Evolutionary conservation across 92 coral and sea anemone species (phyloP), one percentile per base, ranked within the genome.

Genomic region (Epizoanthus scotinus): DNA sequence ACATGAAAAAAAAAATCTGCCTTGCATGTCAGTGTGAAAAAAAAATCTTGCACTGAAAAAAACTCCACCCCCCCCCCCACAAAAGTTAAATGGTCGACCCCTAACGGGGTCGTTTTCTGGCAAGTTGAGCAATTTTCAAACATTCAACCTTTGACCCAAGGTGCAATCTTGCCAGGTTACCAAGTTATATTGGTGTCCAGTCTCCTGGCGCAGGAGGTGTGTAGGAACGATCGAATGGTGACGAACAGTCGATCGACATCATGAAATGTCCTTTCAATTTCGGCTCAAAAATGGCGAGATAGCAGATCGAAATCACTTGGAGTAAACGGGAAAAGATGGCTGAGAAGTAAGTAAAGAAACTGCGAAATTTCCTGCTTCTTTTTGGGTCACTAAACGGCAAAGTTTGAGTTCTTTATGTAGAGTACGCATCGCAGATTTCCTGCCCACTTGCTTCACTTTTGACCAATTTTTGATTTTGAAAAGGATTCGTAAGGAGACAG

Each of bases 331-430:
- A 20, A 84, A 65, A 63, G 67, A 92, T 92, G 97, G 94, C 97
- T 50, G 94, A 92, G 84, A 92, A 92, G 97, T 92, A 92, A 87
- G 97, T 90, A 22, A 36, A 38, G 49, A 75, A 40, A 38, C 21
- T 36, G 55, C 21, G 22, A 36, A 27, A 12, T 7, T 10, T 38
- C 21, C 59, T 12, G 28, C 27, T 38, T 36, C 29, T 75, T 56
- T 75, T 68, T 57, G 56, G 68, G 44, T 75, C 63, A 34, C n/a
- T 75, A 63, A 29, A 15, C 44, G 67, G 62, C 38, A 24, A 58
- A 57, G n/a, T 75, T 40, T 59, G 27, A n/a, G 22, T 60, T 31
- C 54, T 18, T 75, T 31, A 40, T 44, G 14, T 15, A 44, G 14
- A 75, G 8, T 24, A 73, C 36, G 58, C 63, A 17, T 53, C 61